Percentiles rank a stretch among this genome's conserved stretches.
Conservation (phyloP, 2,888 invertebrate genomes). For the Scaptomyza polygonia region DNA sequence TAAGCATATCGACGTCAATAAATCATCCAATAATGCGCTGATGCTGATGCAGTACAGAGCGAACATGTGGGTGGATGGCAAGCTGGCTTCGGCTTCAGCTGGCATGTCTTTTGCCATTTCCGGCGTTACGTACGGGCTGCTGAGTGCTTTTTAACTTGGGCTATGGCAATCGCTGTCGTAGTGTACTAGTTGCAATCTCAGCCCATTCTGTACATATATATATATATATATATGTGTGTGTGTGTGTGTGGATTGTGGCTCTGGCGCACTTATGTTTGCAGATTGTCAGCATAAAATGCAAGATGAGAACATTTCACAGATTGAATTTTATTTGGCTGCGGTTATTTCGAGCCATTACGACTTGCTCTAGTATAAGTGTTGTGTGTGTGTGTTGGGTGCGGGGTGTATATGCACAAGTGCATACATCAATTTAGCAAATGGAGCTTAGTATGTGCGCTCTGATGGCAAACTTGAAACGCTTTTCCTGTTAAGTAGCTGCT, state of each 20-base stretch:
- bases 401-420: constrained; percentile 25
- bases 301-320: constrained; percentile 66
- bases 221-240: neutral
- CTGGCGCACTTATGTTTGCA: constrained; percentile 68
- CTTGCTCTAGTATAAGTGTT: constrained; percentile 6
- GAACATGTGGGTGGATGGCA: constrained; percentile 42
- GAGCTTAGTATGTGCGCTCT: constrained; percentile 56
- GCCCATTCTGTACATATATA: neutral
- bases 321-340: constrained; percentile 76
- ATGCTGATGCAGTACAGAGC: constrained; percentile 43
- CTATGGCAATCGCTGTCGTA: constrained; percentile 27
- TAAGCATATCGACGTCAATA: constrained; percentile 84
- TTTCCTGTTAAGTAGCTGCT: constrained; percentile 56
- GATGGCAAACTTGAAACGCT: constrained; percentile 34
- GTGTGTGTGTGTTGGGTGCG: neutral
- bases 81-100: constrained; percentile 27
- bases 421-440: constrained; percentile 70
- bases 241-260: constrained; percentile 35
- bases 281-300: constrained; percentile 72
- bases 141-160: constrained; percentile 75
- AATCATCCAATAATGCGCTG: constrained; percentile 83
- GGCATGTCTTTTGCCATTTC: constrained; percentile 68
- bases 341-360: constrained; percentile 63
- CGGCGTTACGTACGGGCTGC: constrained; percentile 63
- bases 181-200: constrained; percentile 1